These are phyloP conservation scores for Acropternis orthonyx DNA, from an alignment of 2,797 vertebrate species.

Conservation along the genomic window DNA sequence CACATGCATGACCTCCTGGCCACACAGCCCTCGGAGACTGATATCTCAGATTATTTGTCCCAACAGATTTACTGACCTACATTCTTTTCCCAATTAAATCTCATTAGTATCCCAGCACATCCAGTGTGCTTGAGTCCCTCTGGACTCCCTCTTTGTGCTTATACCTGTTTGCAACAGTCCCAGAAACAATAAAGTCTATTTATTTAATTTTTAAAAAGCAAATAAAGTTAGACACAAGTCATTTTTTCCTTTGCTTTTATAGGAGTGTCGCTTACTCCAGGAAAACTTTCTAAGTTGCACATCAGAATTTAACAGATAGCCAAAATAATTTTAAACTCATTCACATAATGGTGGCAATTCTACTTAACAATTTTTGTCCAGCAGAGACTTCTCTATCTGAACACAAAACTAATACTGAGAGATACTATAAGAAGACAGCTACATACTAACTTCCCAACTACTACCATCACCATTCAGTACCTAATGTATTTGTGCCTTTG, in stretches of 20 bases:
- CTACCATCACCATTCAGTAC: background rate
- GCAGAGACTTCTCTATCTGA: background rate
- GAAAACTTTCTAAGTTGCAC: fast-evolving
- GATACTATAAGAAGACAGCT: fast-evolving
- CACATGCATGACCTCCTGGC: background rate
- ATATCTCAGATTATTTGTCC: background rate
- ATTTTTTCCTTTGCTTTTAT: background rate
- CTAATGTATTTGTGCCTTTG: background rate
- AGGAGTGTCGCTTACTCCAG: background rate
- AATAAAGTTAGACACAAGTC: background rate
- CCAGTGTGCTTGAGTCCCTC: background rate
- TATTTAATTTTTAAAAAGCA: background rate
- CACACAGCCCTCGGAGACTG: background rate
- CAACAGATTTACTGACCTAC: background rate
- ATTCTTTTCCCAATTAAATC: background rate
- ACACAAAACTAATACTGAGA: background rate
- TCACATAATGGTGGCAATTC: background rate
- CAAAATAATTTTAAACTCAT: background rate
- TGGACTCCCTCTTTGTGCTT: background rate
- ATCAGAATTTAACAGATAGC: background rate
- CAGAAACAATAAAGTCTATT: background rate
- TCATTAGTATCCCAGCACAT: background rate
- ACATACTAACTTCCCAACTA: background rate
- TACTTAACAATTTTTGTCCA: background rate
- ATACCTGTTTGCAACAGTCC: background rate